Base-by-base conservation (phyloP, 2,888 invertebrate species). In the Apoda limacodes region DNA sequence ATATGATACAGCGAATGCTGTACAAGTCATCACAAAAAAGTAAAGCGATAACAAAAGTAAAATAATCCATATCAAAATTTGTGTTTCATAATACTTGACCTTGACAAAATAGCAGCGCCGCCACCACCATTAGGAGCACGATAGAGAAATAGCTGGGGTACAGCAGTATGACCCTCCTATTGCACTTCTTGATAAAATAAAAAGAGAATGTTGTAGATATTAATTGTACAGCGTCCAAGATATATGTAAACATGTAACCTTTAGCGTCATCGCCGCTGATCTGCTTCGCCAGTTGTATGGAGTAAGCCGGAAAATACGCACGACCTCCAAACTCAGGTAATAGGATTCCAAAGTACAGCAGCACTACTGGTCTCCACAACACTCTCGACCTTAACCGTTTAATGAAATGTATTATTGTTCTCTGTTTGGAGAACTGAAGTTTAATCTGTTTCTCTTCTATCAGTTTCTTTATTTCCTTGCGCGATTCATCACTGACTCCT, bases 331-430 rank as follows among this genome's bases (percentile, higher is more conserved):
- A 12, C n/a, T 24, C 13, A 6, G 34, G 31, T 1, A 37, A 11
- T 3, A 25, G 3, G 3, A 34, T 14, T 9, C 26, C 31, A 20
- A 28, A 34, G 5, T 15, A 19, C 21, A 37, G 2, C 6, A 37
- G 4, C 4, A 11, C 4, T 3, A 37, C 26, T 7, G 37, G 37
- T 7, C 24, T 31, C 37, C 37, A 37, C 7, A 37, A 17, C 6
- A 31, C 34, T 10, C 15, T 22, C 3, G 34, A 37, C n/a, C 10
- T 22, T 10, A 29, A n/a, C 6, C 27, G 31, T 15, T 11, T 31
- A 9, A 12, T 26, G 12, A 15, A 5, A 12, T 12, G 15, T 7
- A 20, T 9, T 4, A 10, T 25, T 22, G 1, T 4, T 15, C n/a
- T 13, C 12, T 25, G 19, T 3, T 15, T n/a, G n/a, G n/a, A n/a